Conservation (phyloP, 2,113 vertebrate species). For the Ovibos moschatus region DNA sequence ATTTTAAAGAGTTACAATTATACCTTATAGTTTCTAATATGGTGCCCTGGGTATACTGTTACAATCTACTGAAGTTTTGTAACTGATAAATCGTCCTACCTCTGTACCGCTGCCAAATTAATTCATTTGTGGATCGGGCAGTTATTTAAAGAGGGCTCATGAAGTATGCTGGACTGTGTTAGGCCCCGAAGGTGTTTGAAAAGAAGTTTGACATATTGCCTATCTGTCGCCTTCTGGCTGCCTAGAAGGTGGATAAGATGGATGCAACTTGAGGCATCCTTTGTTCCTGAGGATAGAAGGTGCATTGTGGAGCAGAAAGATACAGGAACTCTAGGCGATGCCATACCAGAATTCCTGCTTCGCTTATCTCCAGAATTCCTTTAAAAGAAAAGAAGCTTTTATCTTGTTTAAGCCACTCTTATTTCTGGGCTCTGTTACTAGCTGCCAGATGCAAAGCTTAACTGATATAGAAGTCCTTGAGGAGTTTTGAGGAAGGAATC, state of each 20-base stretch:
- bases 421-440: conserved; percentile 65
- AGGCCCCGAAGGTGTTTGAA: not conserved
- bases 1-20: not conserved
- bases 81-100: not conserved
- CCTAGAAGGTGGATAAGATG: conserved; percentile 11
- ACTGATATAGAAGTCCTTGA: conserved; percentile 64
- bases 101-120: not conserved
- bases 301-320: conserved; percentile 54
- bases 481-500: conserved; percentile 18
- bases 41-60: not conserved
- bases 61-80: not conserved
- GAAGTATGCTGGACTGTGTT: not conserved
- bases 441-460: conserved; percentile 66
- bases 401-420: conserved; percentile 54
- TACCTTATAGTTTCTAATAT: not conserved
- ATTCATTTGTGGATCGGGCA: not conserved
- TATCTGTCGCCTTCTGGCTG: not conserved
- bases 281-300: conserved; percentile 64
- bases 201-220: conserved; percentile 36
- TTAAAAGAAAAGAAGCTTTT: conserved; percentile 65
- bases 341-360: not conserved
- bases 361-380: conserved; percentile 66
- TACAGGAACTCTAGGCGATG: conserved; percentile 30
- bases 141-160: not conserved
- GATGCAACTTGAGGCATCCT: conserved; percentile 47